Evolutionary conservation across 2,113 vertebrate species (phyloP).

Genomic region (Tychaedon coryphoeus): DNA sequence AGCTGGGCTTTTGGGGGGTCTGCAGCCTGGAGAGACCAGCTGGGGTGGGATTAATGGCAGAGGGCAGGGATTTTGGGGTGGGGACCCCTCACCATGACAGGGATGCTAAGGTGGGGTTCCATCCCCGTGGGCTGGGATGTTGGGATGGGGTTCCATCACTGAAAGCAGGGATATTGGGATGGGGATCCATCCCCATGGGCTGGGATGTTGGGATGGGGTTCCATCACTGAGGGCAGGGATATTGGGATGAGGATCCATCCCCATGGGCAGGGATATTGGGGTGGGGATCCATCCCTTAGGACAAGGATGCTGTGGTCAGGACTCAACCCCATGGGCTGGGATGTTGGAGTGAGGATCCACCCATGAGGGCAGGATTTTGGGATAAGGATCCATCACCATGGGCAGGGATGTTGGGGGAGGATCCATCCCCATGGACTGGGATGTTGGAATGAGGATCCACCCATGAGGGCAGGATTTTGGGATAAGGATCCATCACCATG

Average conservation of each 20-base stretch:
- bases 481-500: accelerated
- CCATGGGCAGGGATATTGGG: too few relatives aligned
- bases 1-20: accelerated
- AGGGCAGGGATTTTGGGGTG: background rate
- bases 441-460: too few relatives aligned
- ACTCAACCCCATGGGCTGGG: too few relatives aligned
- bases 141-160: too few relatives aligned
- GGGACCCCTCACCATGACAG: background rate
- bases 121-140: accelerated
- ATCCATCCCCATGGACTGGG: accelerated
- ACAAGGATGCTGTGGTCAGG: too few relatives aligned
- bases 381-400: accelerated
- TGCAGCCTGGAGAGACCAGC: background rate
- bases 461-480: background rate
- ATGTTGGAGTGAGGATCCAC: too few relatives aligned
- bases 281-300: background rate
- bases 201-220: too few relatives aligned
- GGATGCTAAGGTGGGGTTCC: accelerated
- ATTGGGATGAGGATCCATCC: too few relatives aligned
- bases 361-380: too few relatives aligned
- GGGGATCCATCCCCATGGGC: too few relatives aligned
- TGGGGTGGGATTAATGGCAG: background rate
- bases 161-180: too few relatives aligned
- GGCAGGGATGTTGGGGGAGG: accelerated
- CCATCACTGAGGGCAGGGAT: too few relatives aligned